A percentile compares a stretch with the other conserved stretches of the same genome.
Evolutionary conservation across 2,113 vertebrate genomes (phyloP).

Genomic region (Dipodomys merriami): DNA sequence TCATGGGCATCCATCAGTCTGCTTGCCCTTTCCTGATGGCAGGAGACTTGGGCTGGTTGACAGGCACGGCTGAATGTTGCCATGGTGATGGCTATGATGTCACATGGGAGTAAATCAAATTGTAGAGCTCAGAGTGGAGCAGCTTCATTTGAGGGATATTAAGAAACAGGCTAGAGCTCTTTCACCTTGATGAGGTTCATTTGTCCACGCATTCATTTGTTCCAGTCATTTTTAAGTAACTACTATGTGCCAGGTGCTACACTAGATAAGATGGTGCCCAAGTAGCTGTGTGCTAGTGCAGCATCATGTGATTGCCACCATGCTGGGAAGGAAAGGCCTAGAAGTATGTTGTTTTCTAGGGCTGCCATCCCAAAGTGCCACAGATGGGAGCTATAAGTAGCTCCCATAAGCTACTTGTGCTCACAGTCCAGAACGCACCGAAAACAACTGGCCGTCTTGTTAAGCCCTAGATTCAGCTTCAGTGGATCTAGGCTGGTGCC

Average conservation of each 20-base stretch:
- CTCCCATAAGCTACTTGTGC: neutral
- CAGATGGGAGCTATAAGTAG: no score
- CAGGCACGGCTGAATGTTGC: conserved; percentile 72
- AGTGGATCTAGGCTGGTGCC: neutral
- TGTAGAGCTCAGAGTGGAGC: conserved; percentile 41
- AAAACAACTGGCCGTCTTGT: neutral
- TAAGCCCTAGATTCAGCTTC: neutral
- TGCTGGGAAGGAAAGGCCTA: neutral
- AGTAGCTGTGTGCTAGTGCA: no score
- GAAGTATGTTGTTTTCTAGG: neutral
- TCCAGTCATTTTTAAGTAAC: neutral
- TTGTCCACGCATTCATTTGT: neutral
- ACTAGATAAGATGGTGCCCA: neutral
- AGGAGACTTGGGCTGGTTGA: conserved; percentile 61
- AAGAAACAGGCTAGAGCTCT: rapidly evolving
- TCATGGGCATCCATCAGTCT: conserved; percentile 2
- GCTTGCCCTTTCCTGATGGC: conserved; percentile 71
- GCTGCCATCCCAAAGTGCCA: neutral
- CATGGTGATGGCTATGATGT: conserved; percentile 79
- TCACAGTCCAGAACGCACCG: neutral
- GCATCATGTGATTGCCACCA: no score
- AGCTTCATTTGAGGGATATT: neutral
- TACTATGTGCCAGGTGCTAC: neutral
- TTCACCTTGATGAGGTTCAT: neutral
- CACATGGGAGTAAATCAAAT: conserved; percentile 76